phyloP scores from a whole-genome alignment of 2,797 vertebrate species.

The Paratrypauchen microcephalus region DNA sequence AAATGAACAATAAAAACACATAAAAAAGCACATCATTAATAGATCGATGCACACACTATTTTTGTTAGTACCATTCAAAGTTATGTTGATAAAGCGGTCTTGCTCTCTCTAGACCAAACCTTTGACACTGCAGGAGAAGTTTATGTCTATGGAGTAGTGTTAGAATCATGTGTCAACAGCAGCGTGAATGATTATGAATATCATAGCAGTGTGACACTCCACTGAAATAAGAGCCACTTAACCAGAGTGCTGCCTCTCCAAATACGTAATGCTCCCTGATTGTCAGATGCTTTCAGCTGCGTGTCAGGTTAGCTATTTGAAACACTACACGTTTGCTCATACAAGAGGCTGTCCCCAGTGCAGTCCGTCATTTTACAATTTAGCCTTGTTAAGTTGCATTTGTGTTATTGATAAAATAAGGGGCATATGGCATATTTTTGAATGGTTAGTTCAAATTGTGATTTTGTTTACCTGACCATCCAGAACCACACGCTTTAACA shows the following conservation, averaged over 20 bases:
- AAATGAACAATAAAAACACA: too few species aligned
- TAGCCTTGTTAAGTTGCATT: not conserved
- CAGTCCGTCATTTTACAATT: not conserved
- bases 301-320: conserved; percentile 25
- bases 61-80: conserved; percentile 14
- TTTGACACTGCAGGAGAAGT: conserved; percentile 19
- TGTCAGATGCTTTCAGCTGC: conserved; percentile 52
- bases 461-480: too few species aligned
- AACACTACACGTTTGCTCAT: conserved; percentile 17
- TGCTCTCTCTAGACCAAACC: conserved; percentile 24
- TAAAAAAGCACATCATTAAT: too few species aligned
- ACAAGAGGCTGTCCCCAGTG: conserved; percentile 17
- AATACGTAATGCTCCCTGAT: conserved; percentile 58
- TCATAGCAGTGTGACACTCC: conserved; percentile 54
- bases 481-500: too few species aligned
- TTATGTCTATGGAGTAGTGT: conserved; percentile 26
- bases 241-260: conserved; percentile 56
- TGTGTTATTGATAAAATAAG: not conserved
- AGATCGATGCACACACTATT: not conserved
- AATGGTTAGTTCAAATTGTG: not conserved
- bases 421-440: not conserved
- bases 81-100: conserved; percentile 25
- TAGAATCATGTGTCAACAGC: conserved; percentile 56
- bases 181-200: conserved; percentile 56
- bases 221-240: conserved; percentile 66